These are phyloP conservation scores for Porites rus DNA, from an alignment of 92 coral and sea anemone genomes.

Conservation along the genomic window DNA sequence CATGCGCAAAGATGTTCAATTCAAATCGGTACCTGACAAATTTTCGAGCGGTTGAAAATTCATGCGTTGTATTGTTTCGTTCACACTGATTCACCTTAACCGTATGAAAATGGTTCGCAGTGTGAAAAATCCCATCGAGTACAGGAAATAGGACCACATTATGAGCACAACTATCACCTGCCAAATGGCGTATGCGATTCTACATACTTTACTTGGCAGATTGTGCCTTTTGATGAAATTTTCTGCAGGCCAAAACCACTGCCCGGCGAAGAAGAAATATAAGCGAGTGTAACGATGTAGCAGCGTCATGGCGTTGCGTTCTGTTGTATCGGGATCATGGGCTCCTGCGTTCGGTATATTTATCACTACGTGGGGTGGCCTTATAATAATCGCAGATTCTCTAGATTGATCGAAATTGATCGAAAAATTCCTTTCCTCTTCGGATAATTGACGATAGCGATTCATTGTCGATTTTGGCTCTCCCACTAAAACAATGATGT, in stretches of 20 bases:
- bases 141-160: constrained; percentile 48
- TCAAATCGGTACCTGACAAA: too few species aligned
- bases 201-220: constrained; percentile 1
- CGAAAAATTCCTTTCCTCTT: neutral
- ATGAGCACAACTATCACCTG: constrained; percentile 6
- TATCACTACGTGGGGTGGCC: neutral
- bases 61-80: too few species aligned
- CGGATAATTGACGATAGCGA: neutral
- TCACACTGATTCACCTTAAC: too few species aligned
- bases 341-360: neutral
- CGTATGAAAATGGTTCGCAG: neutral
- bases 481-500: neutral
- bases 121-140: constrained; percentile 47
- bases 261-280: constrained; percentile 35
- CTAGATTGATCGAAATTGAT: neutral
- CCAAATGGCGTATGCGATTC: constrained; percentile 18
- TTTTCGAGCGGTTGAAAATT: too few species aligned
- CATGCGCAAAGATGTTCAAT: too few species aligned
- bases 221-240: neutral
- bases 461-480: neutral
- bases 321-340: neutral
- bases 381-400: neutral
- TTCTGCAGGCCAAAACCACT: constrained; percentile 42
- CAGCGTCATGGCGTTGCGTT: neutral
- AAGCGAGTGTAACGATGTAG: neutral